Evolutionary conservation across 2,888 invertebrate species (phyloP), one percentile per base, ranked within the genome.

Genomic region (Teleogryllus oceanicus): DNA sequence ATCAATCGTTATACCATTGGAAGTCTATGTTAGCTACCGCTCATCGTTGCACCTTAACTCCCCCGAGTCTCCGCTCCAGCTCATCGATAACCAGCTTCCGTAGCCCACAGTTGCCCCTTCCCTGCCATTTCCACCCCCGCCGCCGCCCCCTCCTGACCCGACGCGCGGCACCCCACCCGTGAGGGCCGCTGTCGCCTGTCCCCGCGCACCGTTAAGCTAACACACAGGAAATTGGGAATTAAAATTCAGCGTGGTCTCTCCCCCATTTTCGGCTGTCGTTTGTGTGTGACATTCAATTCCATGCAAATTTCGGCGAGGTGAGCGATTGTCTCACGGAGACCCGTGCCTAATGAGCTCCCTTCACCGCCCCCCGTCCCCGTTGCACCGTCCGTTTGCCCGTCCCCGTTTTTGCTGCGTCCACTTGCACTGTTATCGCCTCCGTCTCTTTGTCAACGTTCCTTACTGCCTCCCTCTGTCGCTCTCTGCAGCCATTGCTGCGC

Each of bases 191-290:
- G n/a, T 62, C n/a, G 62, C 16, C 62, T n/a, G 16, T 13, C n/a
- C 62, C 62, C 5, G 13, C n/a, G 62, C 16, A 13, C 62, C 62
- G 62, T 62, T 62, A 13, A 62, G 62, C 62, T 62, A 62, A 62
- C 62, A 62, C 62, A 62, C 16, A 62, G 62, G 62, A 62, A 62
- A 62, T 16, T 62, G 8, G 62, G 62, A 62, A 62, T 62, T 62
- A 62, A 62, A 62, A 62, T 62, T 62, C 62, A 62, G 62, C 62
- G n/a, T n/a, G 62, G 62, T n/a, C 62, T 62, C n/a, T 62, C 62
- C 62, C 62, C 62, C 62, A 62, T 62, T 62, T 62, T 62, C 62
- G 62, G 62, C 16, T n/a, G 62, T 62, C 62, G 62, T 62, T 62
- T 62, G 62, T 62, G 62, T 62, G 62, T 62, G 62, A 62, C 62